Conservation (phyloP, 2,888 invertebrate species). For the Eupeodes latifasciatus region DNA sequence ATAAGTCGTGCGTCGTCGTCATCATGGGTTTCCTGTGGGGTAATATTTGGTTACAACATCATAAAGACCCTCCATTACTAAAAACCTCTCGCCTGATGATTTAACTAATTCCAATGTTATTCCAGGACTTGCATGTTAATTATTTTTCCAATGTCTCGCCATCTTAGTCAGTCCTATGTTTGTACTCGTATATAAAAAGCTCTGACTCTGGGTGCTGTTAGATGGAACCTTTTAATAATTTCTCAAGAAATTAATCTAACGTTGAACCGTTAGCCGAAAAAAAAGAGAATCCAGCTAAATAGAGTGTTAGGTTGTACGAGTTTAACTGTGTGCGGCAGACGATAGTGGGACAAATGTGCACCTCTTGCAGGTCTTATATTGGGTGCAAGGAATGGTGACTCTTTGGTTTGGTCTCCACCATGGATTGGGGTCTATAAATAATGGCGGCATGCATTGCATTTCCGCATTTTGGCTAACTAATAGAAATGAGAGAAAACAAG, state of each 20-base stretch:
- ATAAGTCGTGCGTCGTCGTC: background rate
- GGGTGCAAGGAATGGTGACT: conserved; percentile 58
- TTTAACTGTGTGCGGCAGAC: conserved; percentile 7
- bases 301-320: background rate
- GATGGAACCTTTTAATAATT: conserved; percentile 68
- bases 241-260: conserved; percentile 73
- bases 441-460: conserved; percentile 75
- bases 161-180: background rate
- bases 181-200: too few species aligned
- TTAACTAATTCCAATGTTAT: conserved; percentile 50
- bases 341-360: conserved; percentile 60
- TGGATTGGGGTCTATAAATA: conserved; percentile 71
- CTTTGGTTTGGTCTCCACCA: conserved; percentile 27
- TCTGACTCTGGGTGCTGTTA: conserved; percentile 5
- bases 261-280: conserved; percentile 68
- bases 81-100: background rate
- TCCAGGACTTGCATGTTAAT: conserved; percentile 69
- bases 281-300: conserved; percentile 29
- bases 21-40: conserved; percentile 7
- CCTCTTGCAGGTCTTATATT: conserved; percentile 54
- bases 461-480: conserved; percentile 64
- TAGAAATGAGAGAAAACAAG: background rate
- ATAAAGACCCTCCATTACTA: background rate
- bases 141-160: conserved; percentile 57
- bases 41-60: conserved; percentile 32